These are phyloP conservation scores for Drosophila subpulchrella DNA, from an alignment of 1,140 invertebrate species.

Conservation along the genomic window DNA sequence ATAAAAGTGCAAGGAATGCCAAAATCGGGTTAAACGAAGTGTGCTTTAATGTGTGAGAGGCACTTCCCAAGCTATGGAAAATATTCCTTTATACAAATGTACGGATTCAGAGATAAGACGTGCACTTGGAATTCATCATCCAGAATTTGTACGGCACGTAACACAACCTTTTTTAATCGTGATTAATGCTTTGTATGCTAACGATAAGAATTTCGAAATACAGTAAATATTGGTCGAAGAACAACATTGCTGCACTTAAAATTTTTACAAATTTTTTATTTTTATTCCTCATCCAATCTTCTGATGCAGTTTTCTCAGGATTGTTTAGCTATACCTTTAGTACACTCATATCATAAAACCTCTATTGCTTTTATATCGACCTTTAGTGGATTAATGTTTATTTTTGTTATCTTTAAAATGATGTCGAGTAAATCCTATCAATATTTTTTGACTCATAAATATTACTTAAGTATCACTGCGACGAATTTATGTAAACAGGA, in stretches of 20 bases:
- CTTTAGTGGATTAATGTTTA: no score
- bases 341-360: no score
- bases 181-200: slow-evolving; percentile 23
- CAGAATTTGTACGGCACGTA: slow-evolving; percentile 18
- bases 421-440: no score
- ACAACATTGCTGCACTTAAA: no score
- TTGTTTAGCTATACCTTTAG: no score
- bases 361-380: no score
- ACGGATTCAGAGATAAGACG: slow-evolving; percentile 15
- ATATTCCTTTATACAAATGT: background rate
- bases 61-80: no score
- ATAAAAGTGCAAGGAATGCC: slow-evolving; percentile 58
- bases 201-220: slow-evolving; percentile 25
- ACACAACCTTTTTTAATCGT: slow-evolving; percentile 15
- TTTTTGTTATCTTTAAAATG: no score
- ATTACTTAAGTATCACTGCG: no score
- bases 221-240: slow-evolving; percentile 1
- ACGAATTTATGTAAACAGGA: background rate
- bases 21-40: slow-evolving; percentile 15
- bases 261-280: background rate
- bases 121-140: slow-evolving; percentile 21
- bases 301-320: no score
- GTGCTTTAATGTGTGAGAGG: background rate
- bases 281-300: background rate
- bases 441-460: no score